Base-by-base conservation (phyloP, 2,797 vertebrate genomes). In the Enteromius radiatus region DNA sequence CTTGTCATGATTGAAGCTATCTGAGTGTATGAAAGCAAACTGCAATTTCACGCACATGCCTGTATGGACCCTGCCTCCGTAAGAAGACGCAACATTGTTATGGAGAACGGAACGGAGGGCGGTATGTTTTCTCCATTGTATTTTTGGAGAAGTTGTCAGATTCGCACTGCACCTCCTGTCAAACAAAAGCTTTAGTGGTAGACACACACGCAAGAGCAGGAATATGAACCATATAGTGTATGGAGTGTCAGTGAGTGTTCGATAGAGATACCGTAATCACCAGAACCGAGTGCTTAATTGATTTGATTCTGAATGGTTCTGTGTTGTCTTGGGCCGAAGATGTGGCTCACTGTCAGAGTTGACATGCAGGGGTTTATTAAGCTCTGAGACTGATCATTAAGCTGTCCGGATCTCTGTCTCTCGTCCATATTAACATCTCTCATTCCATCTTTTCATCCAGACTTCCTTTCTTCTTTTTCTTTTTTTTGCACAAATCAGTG, bases 241-340 rank as follows among this genome's bases (percentile, higher is more conserved):
- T 36, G 21, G 26, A 54, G 28, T 82, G 61, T 73, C 52, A 76
- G 65, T 80, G 26, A 67, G 67, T 56, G 79, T 84, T 79, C 1
- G 56, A 75, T 52, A 47, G 80, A 79, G 65, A 78, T 47, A 74
- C 81, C 38, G 64, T 86, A 87, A 89, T 87, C 80, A 61, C 49
- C 67, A 75, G 56, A 85, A 75, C 19, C 7, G 64, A 71, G 76
- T 28, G 64, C 74, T 80, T 89, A 75, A 84, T 84, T 85, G 69
- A 85, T 86, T 82, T 77, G 26, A 36, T 80, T 77, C 31, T 77
- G 73, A 84, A 84, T 71, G n/a, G 75, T 12, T 56, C 69, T 69
- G 63, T 80, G 36, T 81, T 84, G 86, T 82, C 61, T 74, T 61
- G 47, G 67, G 77, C 61, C 76, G 21, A 10, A 76, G 28, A 69